These are phyloP conservation scores for Drosophila seguyi DNA, from an alignment of 1,140 invertebrate species.

Conservation along the genomic window DNA sequence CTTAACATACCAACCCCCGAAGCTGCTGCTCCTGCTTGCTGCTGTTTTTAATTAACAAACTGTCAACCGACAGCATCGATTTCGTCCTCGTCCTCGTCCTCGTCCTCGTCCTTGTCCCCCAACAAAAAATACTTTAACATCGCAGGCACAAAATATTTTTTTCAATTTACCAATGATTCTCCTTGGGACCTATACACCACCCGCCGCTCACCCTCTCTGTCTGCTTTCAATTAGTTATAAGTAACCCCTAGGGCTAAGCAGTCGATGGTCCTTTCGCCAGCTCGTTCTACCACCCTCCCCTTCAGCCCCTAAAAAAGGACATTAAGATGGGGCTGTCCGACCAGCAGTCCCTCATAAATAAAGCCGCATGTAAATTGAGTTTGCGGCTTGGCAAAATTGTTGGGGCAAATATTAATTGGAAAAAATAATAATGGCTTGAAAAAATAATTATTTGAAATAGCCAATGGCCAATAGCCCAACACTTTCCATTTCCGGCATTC, in stretches of 20 bases:
- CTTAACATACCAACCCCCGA: too few species aligned
- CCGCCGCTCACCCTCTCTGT: background rate
- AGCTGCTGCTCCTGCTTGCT: too few species aligned
- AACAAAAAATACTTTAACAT: conserved; percentile 30
- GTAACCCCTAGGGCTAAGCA: conserved; percentile 72
- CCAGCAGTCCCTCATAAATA: background rate
- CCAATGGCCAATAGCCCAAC: conserved; percentile 6
- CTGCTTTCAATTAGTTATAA: conserved; percentile 79
- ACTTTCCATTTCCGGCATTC: conserved; percentile 21
- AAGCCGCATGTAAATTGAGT: conserved; percentile 43
- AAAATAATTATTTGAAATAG: conserved; percentile 28
- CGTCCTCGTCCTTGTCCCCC: conserved; percentile 22
- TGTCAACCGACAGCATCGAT: conserved; percentile 70
- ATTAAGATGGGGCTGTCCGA: conserved; percentile 7
- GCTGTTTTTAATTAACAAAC: too few species aligned
- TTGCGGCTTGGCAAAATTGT: conserved; percentile 2
- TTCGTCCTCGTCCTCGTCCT: conserved; percentile 4
- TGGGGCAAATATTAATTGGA: conserved; percentile 37
- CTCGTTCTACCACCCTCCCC: too few species aligned
- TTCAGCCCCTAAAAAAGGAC: background rate
- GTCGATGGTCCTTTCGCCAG: conserved; percentile 19
- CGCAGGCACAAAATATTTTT: conserved; percentile 28
- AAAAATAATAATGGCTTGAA: conserved; percentile 34
- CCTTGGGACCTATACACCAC: background rate
- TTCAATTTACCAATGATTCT: conserved; percentile 35